phyloP scores from a whole-genome alignment of 2,113 vertebrate genomes.

The Rousettus leschenaultii region DNA sequence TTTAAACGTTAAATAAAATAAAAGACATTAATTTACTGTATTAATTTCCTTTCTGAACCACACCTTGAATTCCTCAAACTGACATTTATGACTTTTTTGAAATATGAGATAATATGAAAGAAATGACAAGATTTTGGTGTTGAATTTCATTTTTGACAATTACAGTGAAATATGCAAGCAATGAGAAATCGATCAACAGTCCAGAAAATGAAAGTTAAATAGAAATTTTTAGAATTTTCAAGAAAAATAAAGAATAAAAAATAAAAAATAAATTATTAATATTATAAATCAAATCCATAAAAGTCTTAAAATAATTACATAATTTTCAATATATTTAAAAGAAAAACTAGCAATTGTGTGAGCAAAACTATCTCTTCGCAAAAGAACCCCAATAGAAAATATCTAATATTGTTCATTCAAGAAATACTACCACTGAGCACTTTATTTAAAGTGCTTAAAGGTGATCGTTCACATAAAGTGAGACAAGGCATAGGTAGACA shows the following conservation, averaged over 20 bases:
- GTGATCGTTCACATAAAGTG: neutral
- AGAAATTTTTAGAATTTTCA: neutral
- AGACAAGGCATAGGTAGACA: neutral
- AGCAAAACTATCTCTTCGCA: neutral
- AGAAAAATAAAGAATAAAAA: neutral
- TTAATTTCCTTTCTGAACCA: neutral
- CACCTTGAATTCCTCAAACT: constrained; percentile 29
- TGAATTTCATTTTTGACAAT: neutral
- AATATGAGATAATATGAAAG: neutral
- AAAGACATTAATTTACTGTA: constrained; percentile 43
- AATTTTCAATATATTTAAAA: neutral
- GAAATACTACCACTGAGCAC: neutral
- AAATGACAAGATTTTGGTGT: constrained; percentile 11
- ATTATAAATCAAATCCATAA: neutral
- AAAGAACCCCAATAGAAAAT: neutral
- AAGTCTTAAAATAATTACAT: neutral
- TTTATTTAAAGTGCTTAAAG: neutral
- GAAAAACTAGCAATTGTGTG: neutral
- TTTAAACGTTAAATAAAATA: constrained; percentile 58
- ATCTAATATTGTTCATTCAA: neutral
- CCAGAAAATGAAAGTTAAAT: neutral
- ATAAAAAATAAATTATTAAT: neutral
- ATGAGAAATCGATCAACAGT: neutral
- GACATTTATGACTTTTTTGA: neutral
- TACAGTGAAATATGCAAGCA: neutral